Conservation (phyloP, 2,113 vertebrate genomes). For the Phrynosoma blainvillii region DNA sequence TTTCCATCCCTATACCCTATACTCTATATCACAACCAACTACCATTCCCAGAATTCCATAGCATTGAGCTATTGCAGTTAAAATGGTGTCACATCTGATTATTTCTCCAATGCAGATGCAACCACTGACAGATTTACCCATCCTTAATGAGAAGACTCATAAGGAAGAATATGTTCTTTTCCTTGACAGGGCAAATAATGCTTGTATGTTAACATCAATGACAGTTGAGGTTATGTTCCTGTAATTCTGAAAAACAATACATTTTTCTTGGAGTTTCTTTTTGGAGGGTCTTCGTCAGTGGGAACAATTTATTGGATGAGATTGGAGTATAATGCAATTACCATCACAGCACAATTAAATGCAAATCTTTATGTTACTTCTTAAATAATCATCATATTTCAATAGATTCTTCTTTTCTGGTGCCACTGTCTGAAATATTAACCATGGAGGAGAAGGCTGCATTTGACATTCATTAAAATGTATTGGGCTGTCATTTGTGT, state of each 20-base stretch:
- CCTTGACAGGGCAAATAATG: background rate
- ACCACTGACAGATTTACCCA: no score
- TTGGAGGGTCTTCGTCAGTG: background rate
- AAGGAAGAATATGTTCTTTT: background rate
- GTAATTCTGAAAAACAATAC: background rate
- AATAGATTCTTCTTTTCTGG: background rate
- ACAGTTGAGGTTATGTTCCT: background rate
- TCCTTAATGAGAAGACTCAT: background rate
- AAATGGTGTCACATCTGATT: no score
- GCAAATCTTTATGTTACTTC: constrained; percentile 43
- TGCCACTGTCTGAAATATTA: constrained; percentile 34
- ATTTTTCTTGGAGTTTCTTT: background rate
- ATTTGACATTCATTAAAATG: constrained; percentile 53
- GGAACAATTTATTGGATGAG: background rate
- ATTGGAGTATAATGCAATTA: background rate
- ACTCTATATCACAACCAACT: no score
- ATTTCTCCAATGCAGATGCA: no score
- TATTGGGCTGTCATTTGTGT: constrained; percentile 26
- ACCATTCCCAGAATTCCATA: no score
- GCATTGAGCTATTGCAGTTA: no score
- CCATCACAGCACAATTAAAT: constrained; percentile 33
- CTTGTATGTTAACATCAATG: background rate
- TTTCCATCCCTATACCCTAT: no score
- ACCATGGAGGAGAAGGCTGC: constrained; percentile 15
- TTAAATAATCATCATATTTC: constrained; percentile 43